Evolutionary conservation across 2,888 invertebrate species (phyloP), one percentile per base, ranked within the genome.

Genomic region (Thymelicus lineola): DNA sequence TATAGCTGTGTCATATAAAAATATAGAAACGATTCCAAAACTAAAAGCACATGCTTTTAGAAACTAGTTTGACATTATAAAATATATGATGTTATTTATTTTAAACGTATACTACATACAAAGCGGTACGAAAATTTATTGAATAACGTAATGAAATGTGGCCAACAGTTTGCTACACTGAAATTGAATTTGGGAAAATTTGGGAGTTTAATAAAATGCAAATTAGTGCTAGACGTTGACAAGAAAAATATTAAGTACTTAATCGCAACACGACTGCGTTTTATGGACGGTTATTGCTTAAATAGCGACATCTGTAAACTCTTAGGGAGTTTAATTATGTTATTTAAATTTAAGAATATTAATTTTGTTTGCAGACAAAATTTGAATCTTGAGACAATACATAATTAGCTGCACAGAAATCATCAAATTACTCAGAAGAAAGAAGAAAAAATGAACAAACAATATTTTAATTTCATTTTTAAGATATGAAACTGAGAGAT

Each of bases 401-500:
- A 12, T 42, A 42, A 12, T 42, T 42, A 42, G 42, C 42, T 42
- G 12, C 12, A 10, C 3, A 42, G 9, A 42, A 10, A 42, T 12
- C 12, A 42, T 0, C 42, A 12, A 42, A 42, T 42, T 10, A 42
- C 42, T 42, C 12, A 42, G 42, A 17, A 28, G 17, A 45, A 0
- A 10, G 20, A 45, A n/a, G 45, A 14, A 50, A 53, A 53, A 50
- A 50, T 0, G 7, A 35, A 6, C 28, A 38, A 45, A 38, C 20
- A 45, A 53, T 62, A 68, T 68, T 68, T 68, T 68, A 68, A 68
- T 68, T 67, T 62, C 15, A 35, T 60, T 68, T 17, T 45, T 61
- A 55, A 61, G 55, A 57, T 75, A 74, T 71, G 71, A 73, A 76
- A 76, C 74, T 70, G 74, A 71, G 72, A 75, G 74, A 73, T 73